Conservation (phyloP, 1,140 invertebrate species). For the Homalodisca vitripennis region DNA sequence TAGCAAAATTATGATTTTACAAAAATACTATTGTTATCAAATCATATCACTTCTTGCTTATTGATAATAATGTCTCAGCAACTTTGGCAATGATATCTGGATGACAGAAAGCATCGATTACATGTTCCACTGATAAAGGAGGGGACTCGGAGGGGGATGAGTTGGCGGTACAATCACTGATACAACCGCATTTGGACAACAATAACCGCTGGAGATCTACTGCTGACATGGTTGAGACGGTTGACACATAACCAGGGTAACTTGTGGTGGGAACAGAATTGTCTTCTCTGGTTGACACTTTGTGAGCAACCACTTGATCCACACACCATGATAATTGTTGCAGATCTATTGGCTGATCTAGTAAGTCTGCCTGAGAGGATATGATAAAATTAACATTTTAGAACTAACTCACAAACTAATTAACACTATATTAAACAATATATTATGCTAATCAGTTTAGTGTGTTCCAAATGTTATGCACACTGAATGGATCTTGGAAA, state of each 20-base stretch:
- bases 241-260: background rate
- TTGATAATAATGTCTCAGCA: conserved; percentile 17
- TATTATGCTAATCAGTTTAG: too few species aligned
- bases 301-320: background rate
- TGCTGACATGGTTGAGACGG: background rate
- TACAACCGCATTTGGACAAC: conserved; percentile 14
- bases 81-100: conserved; percentile 34
- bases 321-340: conserved; percentile 25
- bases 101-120: conserved; percentile 36
- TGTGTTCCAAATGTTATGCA: too few species aligned
- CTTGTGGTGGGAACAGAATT: background rate
- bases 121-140: conserved; percentile 4
- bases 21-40: too few species aligned
- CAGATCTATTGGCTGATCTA: conserved; percentile 3
- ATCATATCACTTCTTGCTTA: too few species aligned
- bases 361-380: conserved; percentile 19
- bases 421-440: too few species aligned
- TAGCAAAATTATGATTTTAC: too few species aligned
- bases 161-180: background rate
- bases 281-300: background rate
- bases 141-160: background rate
- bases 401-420: too few species aligned
- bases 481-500: too few species aligned
- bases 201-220: background rate
- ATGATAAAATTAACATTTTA: too few species aligned